These are phyloP conservation scores for Rhagonycha lutea DNA, from an alignment of 2,888 invertebrate genomes.

Conservation along the genomic window DNA sequence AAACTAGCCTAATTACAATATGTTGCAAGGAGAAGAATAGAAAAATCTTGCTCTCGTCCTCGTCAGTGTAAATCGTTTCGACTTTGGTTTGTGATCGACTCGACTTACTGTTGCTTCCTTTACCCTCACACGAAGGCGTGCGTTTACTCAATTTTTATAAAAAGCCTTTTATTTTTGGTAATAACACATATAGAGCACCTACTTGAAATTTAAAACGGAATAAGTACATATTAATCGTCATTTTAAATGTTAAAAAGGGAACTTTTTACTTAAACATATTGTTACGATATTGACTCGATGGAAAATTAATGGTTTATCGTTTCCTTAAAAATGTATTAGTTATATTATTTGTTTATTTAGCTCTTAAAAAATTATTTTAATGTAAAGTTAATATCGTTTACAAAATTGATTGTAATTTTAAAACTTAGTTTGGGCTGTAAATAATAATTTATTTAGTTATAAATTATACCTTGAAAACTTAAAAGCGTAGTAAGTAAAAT, in stretches of 20 bases:
- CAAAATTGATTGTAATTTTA: conserved; percentile 1
- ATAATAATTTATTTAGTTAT: conserved; percentile 6
- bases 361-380: background rate
- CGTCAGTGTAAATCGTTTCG: background rate
- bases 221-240: background rate
- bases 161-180: background rate
- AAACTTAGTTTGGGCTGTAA: conserved; percentile 11
- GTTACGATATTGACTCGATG: background rate
- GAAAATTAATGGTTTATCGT: background rate
- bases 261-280: background rate
- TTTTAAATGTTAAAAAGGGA: background rate
- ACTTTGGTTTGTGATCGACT: background rate
- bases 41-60: background rate
- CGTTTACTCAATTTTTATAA: background rate
- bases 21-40: background rate
- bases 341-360: background rate
- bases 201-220: background rate
- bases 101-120: background rate
- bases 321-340: background rate
- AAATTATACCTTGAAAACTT: conserved; percentile 13
- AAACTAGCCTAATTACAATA: background rate
- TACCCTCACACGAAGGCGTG: background rate
- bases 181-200: background rate
- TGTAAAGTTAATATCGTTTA: background rate
- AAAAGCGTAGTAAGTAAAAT: conserved; percentile 19